Percentiles rank a stretch among this genome's conserved stretches.
These are phyloP conservation scores for Silurus lanzhouensis DNA, from an alignment of 2,797 vertebrate genomes.

Conservation along the genomic window DNA sequence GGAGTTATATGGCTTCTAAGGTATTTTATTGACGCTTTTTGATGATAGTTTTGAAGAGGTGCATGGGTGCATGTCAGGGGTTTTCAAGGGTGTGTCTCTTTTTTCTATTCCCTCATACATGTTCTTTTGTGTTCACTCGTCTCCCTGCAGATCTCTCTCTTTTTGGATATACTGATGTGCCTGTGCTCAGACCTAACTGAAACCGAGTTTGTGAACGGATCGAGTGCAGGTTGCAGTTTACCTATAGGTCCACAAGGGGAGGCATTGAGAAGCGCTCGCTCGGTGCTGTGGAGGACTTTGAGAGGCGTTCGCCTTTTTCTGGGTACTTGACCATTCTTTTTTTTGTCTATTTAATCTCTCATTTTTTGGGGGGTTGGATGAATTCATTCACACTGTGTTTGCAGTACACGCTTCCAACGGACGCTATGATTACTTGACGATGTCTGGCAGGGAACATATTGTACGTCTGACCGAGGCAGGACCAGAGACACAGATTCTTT, in stretches of 20 bases:
- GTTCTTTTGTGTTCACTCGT: constrained; percentile 60
- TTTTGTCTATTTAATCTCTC: too few relatives aligned
- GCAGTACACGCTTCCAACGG: constrained; percentile 80
- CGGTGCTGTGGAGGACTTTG: constrained; percentile 84
- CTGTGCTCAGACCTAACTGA: constrained; percentile 79
- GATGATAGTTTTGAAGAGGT: too few relatives aligned
- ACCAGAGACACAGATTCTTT: constrained; percentile 71
- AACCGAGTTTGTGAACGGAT: constrained; percentile 77
- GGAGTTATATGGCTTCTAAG: too few relatives aligned
- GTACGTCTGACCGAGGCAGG: constrained; percentile 71
- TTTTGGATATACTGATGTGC: constrained; percentile 91
- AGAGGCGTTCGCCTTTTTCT: constrained; percentile 74
- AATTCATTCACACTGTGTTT: neutral
- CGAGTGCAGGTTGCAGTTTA: constrained; percentile 61
- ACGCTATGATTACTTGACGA: constrained; percentile 83
- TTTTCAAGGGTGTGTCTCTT: neutral
- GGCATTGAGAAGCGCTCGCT: constrained; percentile 71
- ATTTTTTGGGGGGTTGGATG: neutral
- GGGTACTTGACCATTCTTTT: constrained; percentile 67
- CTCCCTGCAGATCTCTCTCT: constrained; percentile 84
- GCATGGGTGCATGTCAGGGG: too few relatives aligned
- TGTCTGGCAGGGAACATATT: constrained; percentile 80
- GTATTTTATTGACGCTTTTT: too few relatives aligned
- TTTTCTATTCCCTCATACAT: neutral
- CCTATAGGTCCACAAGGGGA: constrained; percentile 49